phyloP scores from a whole-genome alignment of 1,140 invertebrate genomes.

The Rhagoletis pomonella region DNA sequence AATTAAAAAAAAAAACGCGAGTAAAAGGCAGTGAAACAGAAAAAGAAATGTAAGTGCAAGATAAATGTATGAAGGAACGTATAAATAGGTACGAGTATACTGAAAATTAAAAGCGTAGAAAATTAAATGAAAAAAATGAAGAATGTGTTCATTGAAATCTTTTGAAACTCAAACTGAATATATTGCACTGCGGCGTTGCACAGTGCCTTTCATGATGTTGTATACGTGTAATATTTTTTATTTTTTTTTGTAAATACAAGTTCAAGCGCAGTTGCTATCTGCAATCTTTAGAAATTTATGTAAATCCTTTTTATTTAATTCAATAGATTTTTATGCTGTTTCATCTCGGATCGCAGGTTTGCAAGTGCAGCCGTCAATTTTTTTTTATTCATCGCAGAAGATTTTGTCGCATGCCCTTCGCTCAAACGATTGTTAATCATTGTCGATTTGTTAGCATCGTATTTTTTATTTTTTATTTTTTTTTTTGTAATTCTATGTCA shows the following conservation, averaged over 20 bases:
- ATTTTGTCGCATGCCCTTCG: background rate
- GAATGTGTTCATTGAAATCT: conserved; percentile 31
- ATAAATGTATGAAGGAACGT: background rate
- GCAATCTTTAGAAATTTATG: too few species aligned
- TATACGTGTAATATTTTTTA: background rate
- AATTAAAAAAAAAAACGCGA: background rate
- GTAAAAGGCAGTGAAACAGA: too few species aligned
- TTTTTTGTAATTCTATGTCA: background rate
- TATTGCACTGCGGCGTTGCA: background rate
- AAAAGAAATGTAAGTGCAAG: background rate
- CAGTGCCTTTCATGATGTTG: too few species aligned
- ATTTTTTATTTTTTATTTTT: background rate
- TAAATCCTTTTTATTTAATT: too few species aligned
- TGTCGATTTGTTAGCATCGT: background rate
- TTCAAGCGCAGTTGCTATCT: too few species aligned
- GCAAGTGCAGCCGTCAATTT: background rate
- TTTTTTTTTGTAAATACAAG: background rate
- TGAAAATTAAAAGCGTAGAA: background rate
- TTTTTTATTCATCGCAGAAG: background rate
- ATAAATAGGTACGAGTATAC: too few species aligned
- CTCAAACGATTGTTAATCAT: background rate
- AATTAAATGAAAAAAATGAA: background rate
- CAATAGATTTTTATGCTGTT: background rate
- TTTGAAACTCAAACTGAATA: background rate
- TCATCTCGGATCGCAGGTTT: background rate